Base-by-base conservation (phyloP, 2,113 vertebrate genomes). In the Gallinago paraguaiae region DNA sequence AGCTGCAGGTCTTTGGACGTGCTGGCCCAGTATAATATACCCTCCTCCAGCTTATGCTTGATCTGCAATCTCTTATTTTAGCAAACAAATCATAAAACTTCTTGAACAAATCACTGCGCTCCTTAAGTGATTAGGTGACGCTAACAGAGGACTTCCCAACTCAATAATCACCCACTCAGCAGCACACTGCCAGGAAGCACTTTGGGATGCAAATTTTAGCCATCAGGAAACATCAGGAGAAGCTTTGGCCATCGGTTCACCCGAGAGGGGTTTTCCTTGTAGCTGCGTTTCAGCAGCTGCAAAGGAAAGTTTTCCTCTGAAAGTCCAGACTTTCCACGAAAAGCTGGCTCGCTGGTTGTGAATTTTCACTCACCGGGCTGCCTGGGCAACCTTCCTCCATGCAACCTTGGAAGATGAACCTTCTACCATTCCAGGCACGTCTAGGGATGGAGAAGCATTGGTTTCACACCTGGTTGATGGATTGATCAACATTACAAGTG, bases 161-260 rank as follows among this genome's bases (percentile, higher is more conserved):
- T 65, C 63, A 20, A 2, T 46, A 2, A 53, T 41, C 45, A 57
- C 25, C 59, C 51, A 11, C 50, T 87, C 51, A 50, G 57, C 9
- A 0, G 53, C 30, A 19, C 56, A 25, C 17, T 45, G 24, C 27
- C 72, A 75, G 86, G 77, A 91, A 86, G 53, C 13, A 8, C 70
- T 90, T 80, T 19, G 51, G 27, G 65, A 79, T 94, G 76, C 33
- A 81, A 71, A 92, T 76, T 61, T 43, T 60, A 31, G 65, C 72
- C 57, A 67, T 39, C 48, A 20, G 68, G 69, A 60, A 74, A 30
- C 51, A 74, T 2, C 35, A n/a, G 17, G 18, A 63, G 33, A 79
- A 17, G 57, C 11, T 82, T 57, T 13, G 0, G 41, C 46, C 17
- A 7, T 7, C 31, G 13, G 20, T 18, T 93, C 53, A 69, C 11